phyloP scores from a whole-genome alignment of 37 sponge, comb jelly and placozoan genomes.

The Aplysina aerophoba region DNA sequence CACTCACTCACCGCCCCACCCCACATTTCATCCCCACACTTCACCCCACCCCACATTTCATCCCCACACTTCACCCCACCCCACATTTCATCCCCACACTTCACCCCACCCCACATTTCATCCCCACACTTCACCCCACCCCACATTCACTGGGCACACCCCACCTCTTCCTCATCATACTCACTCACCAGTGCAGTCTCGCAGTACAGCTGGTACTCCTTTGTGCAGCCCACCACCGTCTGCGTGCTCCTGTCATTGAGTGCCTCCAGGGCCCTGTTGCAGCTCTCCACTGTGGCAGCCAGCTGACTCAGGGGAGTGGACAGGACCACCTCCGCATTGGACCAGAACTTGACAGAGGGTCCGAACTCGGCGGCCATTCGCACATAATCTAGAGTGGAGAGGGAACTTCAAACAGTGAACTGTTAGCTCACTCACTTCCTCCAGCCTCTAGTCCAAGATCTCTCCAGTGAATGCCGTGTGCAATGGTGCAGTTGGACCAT shows the following conservation, averaged over 20 bases:
- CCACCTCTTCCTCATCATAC: no score
- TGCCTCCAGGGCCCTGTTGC: slow-evolving; percentile 11
- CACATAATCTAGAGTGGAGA: not conserved
- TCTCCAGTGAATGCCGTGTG: no score
- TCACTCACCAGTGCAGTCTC: slow-evolving; percentile 71
- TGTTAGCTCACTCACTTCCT: not conserved
- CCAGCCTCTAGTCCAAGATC: no score
- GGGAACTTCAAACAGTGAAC: not conserved
- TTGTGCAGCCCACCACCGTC: slow-evolving; percentile 40
- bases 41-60: no score
- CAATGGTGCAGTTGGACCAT: no score
- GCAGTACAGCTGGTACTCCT: slow-evolving; percentile 78
- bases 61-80: no score
- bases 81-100: no score
- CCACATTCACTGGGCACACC: no score
- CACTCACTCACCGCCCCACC: no score
- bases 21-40: no score
- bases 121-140: no score
- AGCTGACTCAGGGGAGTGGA: slow-evolving; percentile 40
- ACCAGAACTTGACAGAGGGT: slow-evolving; percentile 53
- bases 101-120: no score
- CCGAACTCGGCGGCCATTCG: slow-evolving; percentile 29
- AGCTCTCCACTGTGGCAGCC: slow-evolving; percentile 42
- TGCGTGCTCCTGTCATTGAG: slow-evolving; percentile 51
- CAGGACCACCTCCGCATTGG: slow-evolving; percentile 43